Evolutionary conservation across 1,140 invertebrate genomes (phyloP), one percentile per base, ranked within the genome.

Genomic region (Acromyrmex heyeri): DNA sequence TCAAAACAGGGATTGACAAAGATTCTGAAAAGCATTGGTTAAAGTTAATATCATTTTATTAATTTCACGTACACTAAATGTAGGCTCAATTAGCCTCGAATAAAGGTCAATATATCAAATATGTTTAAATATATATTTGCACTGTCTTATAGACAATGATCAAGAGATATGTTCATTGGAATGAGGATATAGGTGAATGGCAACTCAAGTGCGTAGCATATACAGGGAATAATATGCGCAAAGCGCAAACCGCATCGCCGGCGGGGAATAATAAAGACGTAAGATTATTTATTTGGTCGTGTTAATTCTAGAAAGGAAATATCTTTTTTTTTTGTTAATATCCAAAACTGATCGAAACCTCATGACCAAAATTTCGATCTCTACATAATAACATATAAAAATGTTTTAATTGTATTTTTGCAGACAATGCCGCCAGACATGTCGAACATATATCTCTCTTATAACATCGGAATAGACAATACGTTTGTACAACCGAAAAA

Each of bases 101-200:
- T 30, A 30, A 30, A 30, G 27, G 27, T 30, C 27, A 30, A 30
- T 30, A 30, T 30, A 30, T 30, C 27, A 27, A 27, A 21, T 27
- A 27, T 34, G 21, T 53, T 79, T 34, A 67, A 53, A 67, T 67
- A 0, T 34, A 55, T 38, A 4, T 59, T 7, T 59, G 6, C 21
- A n/a, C 3, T 59, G 44, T 76, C 73, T 91, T 91, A 77, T 61
- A 99, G 97, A 97, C 98, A 81, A 97, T 99, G 95, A 98, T 99
- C 85, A 98, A 99, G 92, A 96, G 97, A 90, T 98, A 99, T 94
- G 98, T 99, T 18, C 97, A 98, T 91, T 99, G 99, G 98, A 99
- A 99, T 95, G 99, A 99, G 95, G 99, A 99, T 91, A 99, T 99
- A 67, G 99, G 99, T 21, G 99, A 99, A 95, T 99, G 99, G 98